phyloP scores from a whole-genome alignment of 2,888 invertebrate species.

The Craniophora ligustri region DNA sequence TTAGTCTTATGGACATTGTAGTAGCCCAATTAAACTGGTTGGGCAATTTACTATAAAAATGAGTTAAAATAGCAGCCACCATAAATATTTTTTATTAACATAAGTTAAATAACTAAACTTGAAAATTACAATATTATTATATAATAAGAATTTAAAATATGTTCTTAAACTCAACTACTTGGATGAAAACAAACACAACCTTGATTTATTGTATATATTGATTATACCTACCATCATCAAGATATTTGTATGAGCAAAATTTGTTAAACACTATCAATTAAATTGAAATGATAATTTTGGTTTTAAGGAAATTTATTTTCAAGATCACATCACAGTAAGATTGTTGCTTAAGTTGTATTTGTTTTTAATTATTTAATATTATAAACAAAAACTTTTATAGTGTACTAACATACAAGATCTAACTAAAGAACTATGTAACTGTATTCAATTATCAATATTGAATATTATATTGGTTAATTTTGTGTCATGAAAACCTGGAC shows the following conservation, averaged over 20 bases:
- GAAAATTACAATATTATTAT: conserved; percentile 44
- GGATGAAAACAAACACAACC: conserved; percentile 8
- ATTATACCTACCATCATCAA: neutral
- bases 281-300: neutral
- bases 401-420: neutral
- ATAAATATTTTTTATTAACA: conserved; percentile 19
- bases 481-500: too few species aligned
- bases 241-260: conserved; percentile 16
- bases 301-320: neutral
- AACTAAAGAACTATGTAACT: neutral
- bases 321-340: neutral
- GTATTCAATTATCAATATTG: neutral
- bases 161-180: conserved; percentile 23
- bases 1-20: too few species aligned
- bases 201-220: conserved; percentile 21
- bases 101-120: conserved; percentile 29
- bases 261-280: conserved; percentile 6
- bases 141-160: conserved; percentile 38
- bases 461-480: too few species aligned
- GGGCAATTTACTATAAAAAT: too few species aligned
- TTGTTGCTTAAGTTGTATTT: neutral
- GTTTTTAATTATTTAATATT: neutral
- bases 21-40: too few species aligned
- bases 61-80: conserved; percentile 1
- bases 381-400: neutral